These are phyloP conservation scores for Aphodius granarius DNA, from an alignment of 2,888 invertebrate species.

Conservation along the genomic window DNA sequence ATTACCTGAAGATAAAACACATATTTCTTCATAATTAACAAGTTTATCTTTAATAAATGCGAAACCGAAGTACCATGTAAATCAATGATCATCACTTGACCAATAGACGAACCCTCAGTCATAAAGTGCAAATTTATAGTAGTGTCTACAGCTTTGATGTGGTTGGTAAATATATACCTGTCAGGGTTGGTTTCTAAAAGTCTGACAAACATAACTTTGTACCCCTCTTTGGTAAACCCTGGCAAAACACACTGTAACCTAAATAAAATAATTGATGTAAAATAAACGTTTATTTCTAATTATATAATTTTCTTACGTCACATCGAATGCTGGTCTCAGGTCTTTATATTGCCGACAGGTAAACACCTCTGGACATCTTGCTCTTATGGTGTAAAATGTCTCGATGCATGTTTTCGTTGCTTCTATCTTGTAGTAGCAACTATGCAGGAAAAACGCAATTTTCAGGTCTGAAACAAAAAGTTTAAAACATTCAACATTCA, in stretches of 20 bases:
- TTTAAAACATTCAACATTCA: background rate
- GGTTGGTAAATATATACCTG: slow-evolving; percentile 59
- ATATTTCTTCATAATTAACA: slow-evolving; percentile 67
- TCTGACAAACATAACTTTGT: slow-evolving; percentile 38
- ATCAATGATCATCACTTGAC: slow-evolving; percentile 67
- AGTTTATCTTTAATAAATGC: slow-evolving; percentile 57
- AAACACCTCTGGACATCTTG: slow-evolving; percentile 65
- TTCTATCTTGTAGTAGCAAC: slow-evolving; percentile 65
- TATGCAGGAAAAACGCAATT: slow-evolving; percentile 65
- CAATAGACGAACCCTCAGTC: slow-evolving; percentile 55
- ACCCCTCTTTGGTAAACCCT: slow-evolving; percentile 35
- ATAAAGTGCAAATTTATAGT: slow-evolving; percentile 62
- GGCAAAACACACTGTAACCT: slow-evolving; percentile 26
- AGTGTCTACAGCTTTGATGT: slow-evolving; percentile 60
- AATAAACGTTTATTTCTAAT: no score
- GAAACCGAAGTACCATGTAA: slow-evolving; percentile 63
- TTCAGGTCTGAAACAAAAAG: slow-evolving; percentile 30
- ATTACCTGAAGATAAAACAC: slow-evolving; percentile 67
- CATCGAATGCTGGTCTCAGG: background rate
- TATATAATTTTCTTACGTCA: no score
- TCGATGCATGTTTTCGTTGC: slow-evolving; percentile 69
- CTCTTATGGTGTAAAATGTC: slow-evolving; percentile 63
- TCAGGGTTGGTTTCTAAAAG: slow-evolving; percentile 60
- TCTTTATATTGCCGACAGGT: slow-evolving; percentile 54
- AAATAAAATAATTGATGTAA: no score